Evolutionary conservation across 2,797 vertebrate genomes (phyloP), one percentile per base, ranked within the genome.

Genomic region (Fundulus diaphanus): DNA sequence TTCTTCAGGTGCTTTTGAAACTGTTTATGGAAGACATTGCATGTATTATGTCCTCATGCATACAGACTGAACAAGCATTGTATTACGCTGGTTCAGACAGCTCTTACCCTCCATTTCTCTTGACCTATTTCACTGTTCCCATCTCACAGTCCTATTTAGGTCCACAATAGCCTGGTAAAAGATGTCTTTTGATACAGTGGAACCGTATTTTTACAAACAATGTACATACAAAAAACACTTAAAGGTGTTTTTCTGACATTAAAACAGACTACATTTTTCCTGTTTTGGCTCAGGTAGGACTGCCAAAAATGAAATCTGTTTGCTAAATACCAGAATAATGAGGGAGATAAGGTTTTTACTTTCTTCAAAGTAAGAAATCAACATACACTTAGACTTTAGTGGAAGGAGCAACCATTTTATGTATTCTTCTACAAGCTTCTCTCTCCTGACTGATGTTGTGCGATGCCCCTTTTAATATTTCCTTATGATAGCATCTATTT

Each of bases 81-180:
- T 61, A 77, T 68, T 48, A 20, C 78, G 81, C 75, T 80, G 59
- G 15, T 84, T 82, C 70, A 80, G 67, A 63, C 74, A 57, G 74
- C 76, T 85, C 79, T 83, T 81, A 68, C 79, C 81, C 87, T 88
- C 79, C 72, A 79, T 88, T 88, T 89, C 76, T 86, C 81, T 74
- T 91, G 91, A 91, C 93, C 93, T 82, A 92, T 84, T 94, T 94
- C 84, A 92, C 76, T 78, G 85, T 90, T 91, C 86, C 89, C 91
- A 76, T 63, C 77, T 90, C 84, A 57, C 85, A 69, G 79, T 51
- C 82, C 85, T 87, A 92, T 92, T 75, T 93, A 88, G 92, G 90
- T 92, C 88, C 90, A 85, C 86, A 84, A 85, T 82, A 86, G 74
- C 77, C 76, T 78, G 80, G 74, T 81, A 65, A 66, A 77, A 83